Evolutionary conservation across 2,888 invertebrate genomes (phyloP).

Genomic region (Melinopterus prodromus): DNA sequence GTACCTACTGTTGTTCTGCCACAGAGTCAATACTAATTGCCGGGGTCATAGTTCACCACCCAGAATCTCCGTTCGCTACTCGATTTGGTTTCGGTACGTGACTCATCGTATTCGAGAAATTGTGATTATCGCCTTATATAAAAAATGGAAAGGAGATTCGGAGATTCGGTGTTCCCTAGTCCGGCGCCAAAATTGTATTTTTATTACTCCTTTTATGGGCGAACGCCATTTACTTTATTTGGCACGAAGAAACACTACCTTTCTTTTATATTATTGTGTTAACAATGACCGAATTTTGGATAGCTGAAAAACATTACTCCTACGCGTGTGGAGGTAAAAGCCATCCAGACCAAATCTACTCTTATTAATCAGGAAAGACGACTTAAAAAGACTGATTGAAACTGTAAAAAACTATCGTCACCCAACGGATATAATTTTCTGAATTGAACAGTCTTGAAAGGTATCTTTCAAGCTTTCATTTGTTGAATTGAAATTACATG

Average conservation of each 20-base stretch:
- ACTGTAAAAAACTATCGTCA: too few species aligned
- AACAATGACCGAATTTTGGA: background rate
- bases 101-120: background rate
- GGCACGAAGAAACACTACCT: background rate
- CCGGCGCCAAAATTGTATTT: background rate
- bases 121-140: background rate
- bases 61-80: background rate
- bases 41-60: slow-evolving; percentile 36
- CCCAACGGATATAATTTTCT: too few species aligned
- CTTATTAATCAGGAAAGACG: too few species aligned
- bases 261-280: background rate
- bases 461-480: too few species aligned
- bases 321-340: too few species aligned
- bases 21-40: slow-evolving; percentile 38
- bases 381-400: too few species aligned
- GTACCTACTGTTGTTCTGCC: background rate
- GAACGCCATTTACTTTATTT: background rate
- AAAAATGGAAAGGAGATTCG: background rate
- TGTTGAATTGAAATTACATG: too few species aligned
- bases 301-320: background rate
- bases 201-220: background rate
- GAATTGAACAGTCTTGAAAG: too few species aligned
- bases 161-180: background rate
- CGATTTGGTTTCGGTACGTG: background rate
- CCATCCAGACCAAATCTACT: too few species aligned